Percentiles rank a stretch among this genome's conserved stretches.
These are phyloP conservation scores for Gambelia wislizenii DNA, from an alignment of 2,797 vertebrate species.

Conservation along the genomic window DNA sequence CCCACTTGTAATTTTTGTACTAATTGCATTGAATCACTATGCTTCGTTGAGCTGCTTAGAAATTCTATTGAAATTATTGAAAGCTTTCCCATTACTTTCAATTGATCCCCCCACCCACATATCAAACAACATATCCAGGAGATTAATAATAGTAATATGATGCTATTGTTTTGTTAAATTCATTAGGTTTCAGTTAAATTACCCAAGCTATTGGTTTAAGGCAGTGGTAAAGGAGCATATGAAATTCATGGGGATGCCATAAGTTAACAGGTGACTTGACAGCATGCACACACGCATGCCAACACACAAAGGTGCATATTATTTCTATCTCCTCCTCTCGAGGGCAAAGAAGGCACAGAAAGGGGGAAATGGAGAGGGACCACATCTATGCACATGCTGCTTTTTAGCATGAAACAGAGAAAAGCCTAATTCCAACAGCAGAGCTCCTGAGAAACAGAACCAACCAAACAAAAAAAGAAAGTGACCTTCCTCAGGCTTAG, in stretches of 20 bases:
- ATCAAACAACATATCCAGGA: not conserved
- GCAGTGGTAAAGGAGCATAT: not conserved
- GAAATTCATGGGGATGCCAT: not conserved
- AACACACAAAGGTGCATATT: too few species aligned
- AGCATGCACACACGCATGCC: too few species aligned
- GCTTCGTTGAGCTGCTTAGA: not conserved
- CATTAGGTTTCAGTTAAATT: slow-evolving; percentile 12
- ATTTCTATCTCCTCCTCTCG: too few species aligned
- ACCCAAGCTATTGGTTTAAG: not conserved
- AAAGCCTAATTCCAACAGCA: too few species aligned
- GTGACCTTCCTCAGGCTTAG: too few species aligned
- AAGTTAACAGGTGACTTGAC: too few species aligned
- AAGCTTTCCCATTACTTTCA: not conserved
- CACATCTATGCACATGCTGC: too few species aligned
- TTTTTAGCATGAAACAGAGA: too few species aligned
- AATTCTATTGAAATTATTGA: not conserved
- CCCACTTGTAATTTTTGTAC: not conserved
- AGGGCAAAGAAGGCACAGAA: too few species aligned
- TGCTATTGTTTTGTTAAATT: slow-evolving; percentile 29
- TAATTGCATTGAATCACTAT: not conserved
- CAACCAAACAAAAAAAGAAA: too few species aligned
- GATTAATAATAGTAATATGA: slow-evolving; percentile 22
- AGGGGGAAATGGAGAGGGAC: too few species aligned
- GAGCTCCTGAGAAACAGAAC: too few species aligned
- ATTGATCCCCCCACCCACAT: not conserved